phyloP scores from a whole-genome alignment of 1,140 invertebrate species.

The Drosophila saltans region DNA sequence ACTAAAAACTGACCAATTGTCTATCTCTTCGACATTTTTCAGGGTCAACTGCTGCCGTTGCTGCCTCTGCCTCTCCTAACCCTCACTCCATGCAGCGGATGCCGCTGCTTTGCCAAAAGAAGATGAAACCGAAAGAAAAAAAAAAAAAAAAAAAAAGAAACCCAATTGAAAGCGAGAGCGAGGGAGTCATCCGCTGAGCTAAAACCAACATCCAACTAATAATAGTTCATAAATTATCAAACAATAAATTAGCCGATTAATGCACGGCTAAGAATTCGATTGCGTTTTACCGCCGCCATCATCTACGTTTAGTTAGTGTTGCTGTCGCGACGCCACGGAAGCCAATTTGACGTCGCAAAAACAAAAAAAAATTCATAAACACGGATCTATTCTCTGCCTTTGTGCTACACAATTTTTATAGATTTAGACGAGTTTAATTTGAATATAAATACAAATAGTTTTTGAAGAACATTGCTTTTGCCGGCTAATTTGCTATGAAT shows the following conservation, averaged over 20 bases:
- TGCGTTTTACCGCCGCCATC: constrained; percentile 67
- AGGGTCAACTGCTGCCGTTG: constrained; percentile 58
- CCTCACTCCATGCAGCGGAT: neutral
- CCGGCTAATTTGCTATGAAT: constrained; percentile 65
- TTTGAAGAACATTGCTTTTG: constrained; percentile 65
- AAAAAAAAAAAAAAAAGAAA: constrained; percentile 23
- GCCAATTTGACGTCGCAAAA: constrained; percentile 57
- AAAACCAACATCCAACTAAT: constrained; percentile 57
- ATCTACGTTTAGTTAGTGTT: neutral
- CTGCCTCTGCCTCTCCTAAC: neutral
- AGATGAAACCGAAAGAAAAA: constrained; percentile 29
- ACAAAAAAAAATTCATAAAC: constrained; percentile 64
- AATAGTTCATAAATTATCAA: constrained; percentile 81
- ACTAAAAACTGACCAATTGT: constrained; percentile 65
- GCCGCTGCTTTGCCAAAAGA: neutral
- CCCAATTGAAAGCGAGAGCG: constrained; percentile 76
- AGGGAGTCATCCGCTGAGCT: constrained; percentile 46
- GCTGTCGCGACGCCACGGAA: constrained; percentile 49
- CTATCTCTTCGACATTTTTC: constrained; percentile 52
- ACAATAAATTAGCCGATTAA: constrained; percentile 82
- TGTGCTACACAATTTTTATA: constrained; percentile 76
- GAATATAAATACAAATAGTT: constrained; percentile 80
- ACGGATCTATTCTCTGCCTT: constrained; percentile 67
- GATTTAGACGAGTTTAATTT: constrained; percentile 81
- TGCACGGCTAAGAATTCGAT: constrained; percentile 79